These are phyloP conservation scores for Timema cristinae DNA, from an alignment of 2,888 invertebrate genomes.

Conservation along the genomic window DNA sequence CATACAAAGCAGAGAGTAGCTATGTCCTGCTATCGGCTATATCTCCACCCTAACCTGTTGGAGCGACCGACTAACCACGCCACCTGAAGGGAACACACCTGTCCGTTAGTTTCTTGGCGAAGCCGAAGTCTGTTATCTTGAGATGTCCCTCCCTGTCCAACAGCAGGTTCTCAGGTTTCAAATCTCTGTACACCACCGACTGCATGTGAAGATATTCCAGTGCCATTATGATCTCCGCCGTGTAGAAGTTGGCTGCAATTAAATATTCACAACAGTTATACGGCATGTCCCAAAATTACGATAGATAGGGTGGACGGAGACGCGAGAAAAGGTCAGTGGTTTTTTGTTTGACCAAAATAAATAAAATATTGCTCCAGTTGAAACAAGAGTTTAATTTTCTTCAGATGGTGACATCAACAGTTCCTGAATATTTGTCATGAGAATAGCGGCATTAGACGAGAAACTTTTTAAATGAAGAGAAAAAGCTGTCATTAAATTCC, in stretches of 20 bases:
- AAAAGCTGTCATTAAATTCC: too few species aligned
- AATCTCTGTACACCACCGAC: constrained; percentile 81
- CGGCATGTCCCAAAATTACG: background rate
- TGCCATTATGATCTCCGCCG: constrained; percentile 90
- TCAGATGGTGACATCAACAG: too few species aligned
- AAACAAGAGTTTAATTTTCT: too few species aligned
- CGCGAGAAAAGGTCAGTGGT: too few species aligned
- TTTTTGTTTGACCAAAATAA: too few species aligned
- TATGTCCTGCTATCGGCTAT: too few species aligned
- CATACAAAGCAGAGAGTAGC: too few species aligned
- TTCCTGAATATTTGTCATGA: too few species aligned
- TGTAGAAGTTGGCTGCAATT: constrained; percentile 77
- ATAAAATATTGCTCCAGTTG: too few species aligned
- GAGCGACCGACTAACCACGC: too few species aligned
- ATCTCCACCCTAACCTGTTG: background rate
- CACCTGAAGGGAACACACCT: constrained; percentile 47
- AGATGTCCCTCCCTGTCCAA: constrained; percentile 91
- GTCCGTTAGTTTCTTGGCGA: constrained; percentile 91
- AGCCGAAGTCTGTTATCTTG: constrained; percentile 97
- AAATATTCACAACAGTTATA: background rate
- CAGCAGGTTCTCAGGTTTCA: constrained; percentile 92
- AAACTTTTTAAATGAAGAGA: too few species aligned
- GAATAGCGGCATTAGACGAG: too few species aligned
- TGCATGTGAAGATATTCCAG: constrained; percentile 90
- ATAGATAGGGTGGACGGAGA: background rate